Conservation (phyloP, 1,140 invertebrate genomes). For the Apocrypta bakeri region DNA sequence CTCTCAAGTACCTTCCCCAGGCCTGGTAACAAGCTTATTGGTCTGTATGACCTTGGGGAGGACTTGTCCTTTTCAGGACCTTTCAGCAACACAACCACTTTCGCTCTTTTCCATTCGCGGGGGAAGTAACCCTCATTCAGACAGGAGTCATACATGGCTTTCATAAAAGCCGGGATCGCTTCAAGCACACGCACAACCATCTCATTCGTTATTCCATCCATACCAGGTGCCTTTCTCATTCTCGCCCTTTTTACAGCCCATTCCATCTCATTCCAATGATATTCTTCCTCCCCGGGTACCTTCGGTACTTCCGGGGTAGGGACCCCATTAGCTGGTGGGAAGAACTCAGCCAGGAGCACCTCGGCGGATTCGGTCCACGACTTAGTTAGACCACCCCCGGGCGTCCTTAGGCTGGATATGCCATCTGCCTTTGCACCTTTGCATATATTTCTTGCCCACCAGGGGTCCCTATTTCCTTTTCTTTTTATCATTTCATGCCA, state of each 20-base stretch:
- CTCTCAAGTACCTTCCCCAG: constrained; percentile 58
- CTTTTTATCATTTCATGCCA: not conserved
- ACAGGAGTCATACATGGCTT: constrained; percentile 37
- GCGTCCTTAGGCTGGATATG: not conserved
- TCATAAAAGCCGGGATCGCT: constrained; percentile 37
- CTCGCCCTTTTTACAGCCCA: not conserved
- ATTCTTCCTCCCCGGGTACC: not conserved
- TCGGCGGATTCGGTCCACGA: constrained; percentile 9
- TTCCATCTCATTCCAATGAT: not conserved
- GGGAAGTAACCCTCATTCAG: constrained; percentile 50
- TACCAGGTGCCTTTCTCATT: constrained; percentile 56
- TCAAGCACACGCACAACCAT: constrained; percentile 48
- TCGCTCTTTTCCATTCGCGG: too few species aligned
- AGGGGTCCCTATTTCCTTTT: not conserved
- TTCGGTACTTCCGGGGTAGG: not conserved
- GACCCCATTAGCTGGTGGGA: not conserved
- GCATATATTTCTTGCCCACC: not conserved
- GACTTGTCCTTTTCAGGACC: constrained; percentile 46
- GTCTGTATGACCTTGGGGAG: constrained; percentile 54
- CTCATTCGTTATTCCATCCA: constrained; percentile 59
- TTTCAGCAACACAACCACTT: constrained; percentile 52
- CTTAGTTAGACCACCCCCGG: not conserved
- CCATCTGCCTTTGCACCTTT: not conserved
- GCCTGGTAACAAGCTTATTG: too few species aligned
- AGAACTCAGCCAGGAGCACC: not conserved